These are phyloP conservation scores for Eulacestoma nigropectus DNA, from an alignment of 2,113 vertebrate species.

Conservation along the genomic window DNA sequence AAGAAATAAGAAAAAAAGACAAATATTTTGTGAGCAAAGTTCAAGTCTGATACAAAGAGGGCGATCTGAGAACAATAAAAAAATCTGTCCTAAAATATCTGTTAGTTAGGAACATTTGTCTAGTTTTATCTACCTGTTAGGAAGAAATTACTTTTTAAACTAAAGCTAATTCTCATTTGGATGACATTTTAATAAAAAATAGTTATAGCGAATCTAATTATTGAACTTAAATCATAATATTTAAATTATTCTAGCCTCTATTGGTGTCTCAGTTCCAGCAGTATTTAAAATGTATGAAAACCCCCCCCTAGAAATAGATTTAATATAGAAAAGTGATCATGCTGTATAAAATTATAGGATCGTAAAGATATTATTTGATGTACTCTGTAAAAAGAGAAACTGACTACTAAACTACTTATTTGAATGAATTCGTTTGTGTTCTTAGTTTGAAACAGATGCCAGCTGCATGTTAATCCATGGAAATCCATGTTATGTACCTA, in stretches of 20 bases:
- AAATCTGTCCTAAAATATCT: neutral
- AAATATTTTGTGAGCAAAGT: neutral
- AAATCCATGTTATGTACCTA: neutral
- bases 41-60: neutral
- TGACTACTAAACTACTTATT: neutral
- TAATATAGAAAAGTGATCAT: neutral
- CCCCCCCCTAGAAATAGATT: neutral
- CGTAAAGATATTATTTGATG: neutral
- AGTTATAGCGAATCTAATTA: neutral
- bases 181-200: neutral
- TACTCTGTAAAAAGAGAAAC: neutral
- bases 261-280: neutral
- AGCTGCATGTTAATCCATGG: neutral
- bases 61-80: neutral
- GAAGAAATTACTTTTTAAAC: neutral
- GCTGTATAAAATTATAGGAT: neutral
- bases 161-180: neutral
- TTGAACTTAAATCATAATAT: neutral
- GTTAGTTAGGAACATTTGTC: neutral
- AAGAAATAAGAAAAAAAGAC: neutral
- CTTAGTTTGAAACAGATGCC: neutral
- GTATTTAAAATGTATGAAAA: neutral
- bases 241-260: neutral
- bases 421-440: neutral
- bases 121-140: neutral